Percentiles rank a stretch among this genome's conserved stretches.
These are phyloP conservation scores for Strigamia maritima DNA, from an alignment of 2,888 invertebrate species.

Conservation along the genomic window DNA sequence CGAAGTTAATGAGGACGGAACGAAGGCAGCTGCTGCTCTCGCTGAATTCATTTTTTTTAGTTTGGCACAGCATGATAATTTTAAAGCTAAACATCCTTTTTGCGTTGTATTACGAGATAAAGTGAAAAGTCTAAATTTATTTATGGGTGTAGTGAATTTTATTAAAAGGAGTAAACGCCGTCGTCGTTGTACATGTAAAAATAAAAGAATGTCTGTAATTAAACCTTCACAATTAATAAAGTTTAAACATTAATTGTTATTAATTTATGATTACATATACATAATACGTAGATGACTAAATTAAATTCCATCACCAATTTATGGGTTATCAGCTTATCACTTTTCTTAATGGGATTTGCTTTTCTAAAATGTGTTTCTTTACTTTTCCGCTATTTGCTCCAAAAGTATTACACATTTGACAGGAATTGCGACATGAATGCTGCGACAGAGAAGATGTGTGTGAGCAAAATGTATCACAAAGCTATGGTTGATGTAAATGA, in stretches of 20 bases:
- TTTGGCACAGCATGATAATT: not conserved
- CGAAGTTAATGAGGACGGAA: not conserved
- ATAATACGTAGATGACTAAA: not conserved
- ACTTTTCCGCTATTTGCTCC: not conserved
- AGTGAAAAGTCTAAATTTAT: not conserved
- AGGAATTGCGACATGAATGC: not conserved
- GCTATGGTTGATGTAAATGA: not conserved
- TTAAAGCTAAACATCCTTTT: not conserved
- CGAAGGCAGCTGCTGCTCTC: constrained; percentile 2
- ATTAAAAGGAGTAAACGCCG: no score
- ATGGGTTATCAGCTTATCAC: not conserved
- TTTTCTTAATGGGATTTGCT: not conserved
- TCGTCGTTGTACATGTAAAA: not conserved
- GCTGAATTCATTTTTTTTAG: not conserved
- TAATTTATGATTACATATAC: no score
- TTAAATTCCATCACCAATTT: constrained; percentile 1
- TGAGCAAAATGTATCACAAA: not conserved
- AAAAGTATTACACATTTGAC: not conserved
- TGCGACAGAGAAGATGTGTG: not conserved
- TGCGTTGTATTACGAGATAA: not conserved
- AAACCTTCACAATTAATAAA: not conserved
- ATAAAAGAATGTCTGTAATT: not conserved
- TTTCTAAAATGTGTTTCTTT: not conserved
- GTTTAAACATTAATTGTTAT: no score
- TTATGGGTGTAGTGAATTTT: not conserved